Evolutionary conservation across 2,888 invertebrate species (phyloP).

Genomic region (Papilio demoleus): DNA sequence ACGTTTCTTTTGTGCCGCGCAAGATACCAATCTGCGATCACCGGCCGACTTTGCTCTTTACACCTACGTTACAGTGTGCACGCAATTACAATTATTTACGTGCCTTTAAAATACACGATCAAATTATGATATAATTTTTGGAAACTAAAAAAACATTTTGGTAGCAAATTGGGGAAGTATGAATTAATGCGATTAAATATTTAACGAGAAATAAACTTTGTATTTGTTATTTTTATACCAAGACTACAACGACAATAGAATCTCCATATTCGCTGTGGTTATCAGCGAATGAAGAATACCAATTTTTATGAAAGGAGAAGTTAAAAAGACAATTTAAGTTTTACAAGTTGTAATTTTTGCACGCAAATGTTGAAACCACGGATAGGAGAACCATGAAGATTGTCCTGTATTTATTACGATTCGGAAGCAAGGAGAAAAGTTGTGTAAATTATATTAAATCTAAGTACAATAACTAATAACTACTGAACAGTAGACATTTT

Average conservation of each 20-base stretch:
- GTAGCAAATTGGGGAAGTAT: too few species aligned
- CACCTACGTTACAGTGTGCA: conserved; percentile 36
- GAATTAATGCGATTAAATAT: background rate
- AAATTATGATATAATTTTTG: background rate
- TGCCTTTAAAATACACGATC: background rate
- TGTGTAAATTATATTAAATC: background rate
- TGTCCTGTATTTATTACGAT: background rate
- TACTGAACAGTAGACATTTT: conserved; percentile 2
- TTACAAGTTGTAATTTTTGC: too few species aligned
- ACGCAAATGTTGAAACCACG: too few species aligned
- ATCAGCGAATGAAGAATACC: too few species aligned
- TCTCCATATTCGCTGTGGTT: too few species aligned
- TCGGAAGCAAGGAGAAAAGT: background rate
- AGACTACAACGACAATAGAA: too few species aligned
- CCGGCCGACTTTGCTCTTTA: conserved; percentile 24
- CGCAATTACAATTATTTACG: conserved; percentile 26
- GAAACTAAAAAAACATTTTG: background rate
- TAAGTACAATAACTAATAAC: background rate
- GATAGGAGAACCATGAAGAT: too few species aligned
- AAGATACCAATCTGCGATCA: conserved; percentile 76
- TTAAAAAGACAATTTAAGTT: too few species aligned
- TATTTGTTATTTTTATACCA: background rate
- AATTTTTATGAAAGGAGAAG: too few species aligned
- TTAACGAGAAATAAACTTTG: background rate
- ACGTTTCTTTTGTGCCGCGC: conserved; percentile 73